phyloP scores from a whole-genome alignment of 2,888 invertebrate genomes.

The Eilema griseolum region DNA sequence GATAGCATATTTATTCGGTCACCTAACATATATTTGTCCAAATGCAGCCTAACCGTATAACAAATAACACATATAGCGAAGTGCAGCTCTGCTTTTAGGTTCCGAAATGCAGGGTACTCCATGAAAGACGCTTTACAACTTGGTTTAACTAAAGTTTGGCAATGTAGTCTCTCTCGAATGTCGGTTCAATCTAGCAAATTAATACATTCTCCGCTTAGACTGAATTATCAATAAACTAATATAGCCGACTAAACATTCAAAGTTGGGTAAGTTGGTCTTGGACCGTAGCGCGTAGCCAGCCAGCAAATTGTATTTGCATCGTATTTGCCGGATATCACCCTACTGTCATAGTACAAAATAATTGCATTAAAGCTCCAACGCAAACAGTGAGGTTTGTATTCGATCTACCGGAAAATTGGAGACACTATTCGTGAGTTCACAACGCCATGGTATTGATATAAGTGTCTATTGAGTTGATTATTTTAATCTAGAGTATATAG shows the following conservation, averaged over 20 bases:
- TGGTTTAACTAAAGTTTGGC: not conserved
- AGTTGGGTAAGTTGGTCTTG: slow-evolving; percentile 45
- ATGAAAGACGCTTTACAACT: not conserved
- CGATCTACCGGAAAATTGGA: slow-evolving; percentile 34
- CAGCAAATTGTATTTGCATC: slow-evolving; percentile 28
- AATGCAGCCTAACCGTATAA: too few species aligned
- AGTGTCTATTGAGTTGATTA: too few species aligned
- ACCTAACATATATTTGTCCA: too few species aligned
- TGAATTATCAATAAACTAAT: slow-evolving; percentile 40
- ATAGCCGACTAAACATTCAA: slow-evolving; percentile 31
- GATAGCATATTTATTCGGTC: too few species aligned
- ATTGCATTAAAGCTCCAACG: slow-evolving; percentile 51
- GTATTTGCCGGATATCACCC: slow-evolving; percentile 38
- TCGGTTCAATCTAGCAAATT: slow-evolving; percentile 16
- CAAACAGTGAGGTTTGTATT: slow-evolving; percentile 45
- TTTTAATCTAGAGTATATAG: too few species aligned
- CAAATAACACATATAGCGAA: too few species aligned
- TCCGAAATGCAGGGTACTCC: not conserved
- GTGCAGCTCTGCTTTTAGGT: too few species aligned
- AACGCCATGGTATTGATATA: not conserved
- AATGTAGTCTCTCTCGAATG: not conserved
- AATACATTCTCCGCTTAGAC: slow-evolving; percentile 31
- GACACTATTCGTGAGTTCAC: not conserved
- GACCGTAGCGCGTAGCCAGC: slow-evolving; percentile 6
- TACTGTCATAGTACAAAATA: slow-evolving; percentile 50